Conservation (phyloP, 1,140 invertebrate species). For the Neodiprion pinetum region DNA sequence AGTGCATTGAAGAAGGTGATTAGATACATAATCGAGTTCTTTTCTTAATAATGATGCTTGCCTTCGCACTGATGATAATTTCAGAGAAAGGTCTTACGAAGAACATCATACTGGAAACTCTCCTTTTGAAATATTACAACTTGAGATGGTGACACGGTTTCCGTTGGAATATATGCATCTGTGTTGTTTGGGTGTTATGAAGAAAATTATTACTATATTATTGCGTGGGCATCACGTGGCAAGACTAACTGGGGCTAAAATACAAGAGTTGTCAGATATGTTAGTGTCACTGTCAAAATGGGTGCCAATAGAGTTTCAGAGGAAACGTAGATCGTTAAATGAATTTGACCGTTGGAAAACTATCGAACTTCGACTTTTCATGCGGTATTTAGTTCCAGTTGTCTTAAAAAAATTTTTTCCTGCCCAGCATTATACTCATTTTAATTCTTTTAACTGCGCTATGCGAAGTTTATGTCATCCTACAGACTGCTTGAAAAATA, state of each 20-base stretch:
- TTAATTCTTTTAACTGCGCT: conserved; percentile 27
- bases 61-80: conserved; percentile 28
- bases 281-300: conserved; percentile 38
- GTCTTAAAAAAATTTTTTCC: conserved; percentile 45
- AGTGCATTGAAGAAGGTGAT: conserved; percentile 31
- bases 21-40: conserved; percentile 22
- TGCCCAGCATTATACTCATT: conserved; percentile 50
- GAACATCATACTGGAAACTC: conserved; percentile 41
- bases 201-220: conserved; percentile 37
- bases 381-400: conserved; percentile 56
- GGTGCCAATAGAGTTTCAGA: conserved; percentile 20
- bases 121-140: conserved; percentile 28
- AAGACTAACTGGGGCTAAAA: conserved; percentile 29
- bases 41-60: conserved; percentile 26
- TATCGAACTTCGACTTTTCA: conserved; percentile 59
- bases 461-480: not conserved
- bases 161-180: conserved; percentile 26
- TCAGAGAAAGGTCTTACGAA: conserved; percentile 31
- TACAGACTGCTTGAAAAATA: not conserved
- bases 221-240: conserved; percentile 44
- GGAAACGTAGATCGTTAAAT: conserved; percentile 27
- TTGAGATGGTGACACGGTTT: conserved; percentile 19
- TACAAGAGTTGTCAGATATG: conserved; percentile 28
- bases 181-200: conserved; percentile 23
- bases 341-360: conserved; percentile 56